Percentiles rank a stretch among this genome's conserved stretches.
These are phyloP conservation scores for Caradrina kadenii DNA, from an alignment of 2,888 invertebrate genomes.

Conservation along the genomic window DNA sequence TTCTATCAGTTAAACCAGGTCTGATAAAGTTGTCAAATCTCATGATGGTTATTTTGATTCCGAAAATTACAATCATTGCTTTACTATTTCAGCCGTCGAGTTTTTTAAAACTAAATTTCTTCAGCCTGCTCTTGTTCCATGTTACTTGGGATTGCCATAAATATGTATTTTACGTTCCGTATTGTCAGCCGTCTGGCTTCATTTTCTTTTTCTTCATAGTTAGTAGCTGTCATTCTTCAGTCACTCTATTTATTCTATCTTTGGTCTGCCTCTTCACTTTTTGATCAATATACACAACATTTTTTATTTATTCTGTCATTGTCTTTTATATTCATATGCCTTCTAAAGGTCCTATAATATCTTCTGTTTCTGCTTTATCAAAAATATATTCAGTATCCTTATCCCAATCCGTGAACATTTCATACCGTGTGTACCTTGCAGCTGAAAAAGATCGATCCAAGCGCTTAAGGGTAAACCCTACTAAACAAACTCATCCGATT, in stretches of 20 bases:
- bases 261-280: background rate
- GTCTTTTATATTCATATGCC: background rate
- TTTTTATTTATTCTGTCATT: background rate
- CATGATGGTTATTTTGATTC: background rate
- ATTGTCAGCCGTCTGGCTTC: background rate
- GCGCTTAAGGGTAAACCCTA: slow-evolving; percentile 71
- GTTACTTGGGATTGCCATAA: background rate
- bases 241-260: background rate
- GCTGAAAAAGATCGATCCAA: slow-evolving; percentile 80
- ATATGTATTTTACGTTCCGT: background rate
- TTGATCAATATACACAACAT: background rate
- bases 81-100: no score
- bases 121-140: background rate
- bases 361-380: background rate
- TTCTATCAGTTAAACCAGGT: background rate
- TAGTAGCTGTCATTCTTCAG: background rate
- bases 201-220: background rate
- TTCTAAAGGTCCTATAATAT: background rate
- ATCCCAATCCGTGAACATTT: slow-evolving; percentile 61
- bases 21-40: background rate
- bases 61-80: no score
- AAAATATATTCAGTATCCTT: background rate
- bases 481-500: slow-evolving; percentile 69
- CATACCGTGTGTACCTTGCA: slow-evolving; percentile 64
- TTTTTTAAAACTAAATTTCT: background rate